These are phyloP conservation scores for Stegophylla sp. DNA, from an alignment of 2,888 invertebrate species.

Conservation along the genomic window DNA sequence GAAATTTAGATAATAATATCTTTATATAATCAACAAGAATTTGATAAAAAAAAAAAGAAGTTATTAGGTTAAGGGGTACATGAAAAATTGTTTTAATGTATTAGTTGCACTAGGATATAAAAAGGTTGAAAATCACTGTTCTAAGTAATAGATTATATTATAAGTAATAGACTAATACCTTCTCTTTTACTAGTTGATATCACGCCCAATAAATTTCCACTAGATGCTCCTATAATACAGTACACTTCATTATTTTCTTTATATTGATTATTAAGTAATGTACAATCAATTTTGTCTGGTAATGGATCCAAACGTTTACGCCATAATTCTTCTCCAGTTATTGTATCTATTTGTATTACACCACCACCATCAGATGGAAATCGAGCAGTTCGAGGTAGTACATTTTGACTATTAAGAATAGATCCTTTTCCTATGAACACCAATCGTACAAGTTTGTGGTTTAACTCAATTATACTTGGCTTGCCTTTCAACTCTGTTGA, in stretches of 20 bases:
- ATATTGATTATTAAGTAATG: slow-evolving; percentile 32
- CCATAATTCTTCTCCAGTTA: slow-evolving; percentile 43
- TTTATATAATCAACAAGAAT: no score
- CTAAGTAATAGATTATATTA: no score
- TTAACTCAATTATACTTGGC: slow-evolving; percentile 38
- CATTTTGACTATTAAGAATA: slow-evolving; percentile 48
- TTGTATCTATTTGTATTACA: slow-evolving; percentile 36
- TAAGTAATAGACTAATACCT: slow-evolving; percentile 16
- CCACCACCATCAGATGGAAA: slow-evolving; percentile 46
- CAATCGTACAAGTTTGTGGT: slow-evolving; percentile 32
- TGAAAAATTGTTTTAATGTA: no score
- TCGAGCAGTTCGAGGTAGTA: slow-evolving; percentile 41
- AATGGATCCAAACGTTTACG: slow-evolving; percentile 35
- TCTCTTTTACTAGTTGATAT: slow-evolving; percentile 27
- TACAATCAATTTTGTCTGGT: slow-evolving; percentile 49
- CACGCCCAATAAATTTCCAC: slow-evolving; percentile 46
- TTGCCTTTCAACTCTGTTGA: slow-evolving; percentile 40
- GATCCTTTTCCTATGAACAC: slow-evolving; percentile 46
- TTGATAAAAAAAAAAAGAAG: no score
- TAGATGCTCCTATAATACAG: slow-evolving; percentile 34
- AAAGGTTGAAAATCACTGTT: no score
- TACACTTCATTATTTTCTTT: slow-evolving; percentile 39
- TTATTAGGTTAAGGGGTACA: no score
- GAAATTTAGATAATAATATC: no score
- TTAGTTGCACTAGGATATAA: no score